These are phyloP conservation scores for Andrena bicolor DNA, from an alignment of 2,888 invertebrate genomes.

Conservation along the genomic window DNA sequence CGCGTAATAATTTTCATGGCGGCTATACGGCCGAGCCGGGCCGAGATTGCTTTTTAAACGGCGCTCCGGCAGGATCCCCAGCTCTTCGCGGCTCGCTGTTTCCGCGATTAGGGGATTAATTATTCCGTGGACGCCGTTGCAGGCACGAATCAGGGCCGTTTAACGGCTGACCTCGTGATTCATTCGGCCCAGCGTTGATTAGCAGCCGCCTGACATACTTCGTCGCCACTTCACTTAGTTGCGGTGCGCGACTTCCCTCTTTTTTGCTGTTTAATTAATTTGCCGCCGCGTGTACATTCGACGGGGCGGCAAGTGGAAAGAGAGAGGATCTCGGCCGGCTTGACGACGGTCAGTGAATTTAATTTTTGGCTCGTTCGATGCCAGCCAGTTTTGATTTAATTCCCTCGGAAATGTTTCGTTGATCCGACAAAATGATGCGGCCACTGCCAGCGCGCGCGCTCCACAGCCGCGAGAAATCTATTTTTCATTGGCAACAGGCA, in stretches of 20 bases:
- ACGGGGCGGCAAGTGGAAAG: not conserved
- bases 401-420: conserved; percentile 14
- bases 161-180: conserved; percentile 49
- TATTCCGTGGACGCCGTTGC: conserved; percentile 69
- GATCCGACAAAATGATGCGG: conserved; percentile 21
- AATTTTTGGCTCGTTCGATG: not conserved
- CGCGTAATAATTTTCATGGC: conserved; percentile 73
- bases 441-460: not conserved
- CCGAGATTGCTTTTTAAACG: conserved; percentile 77
- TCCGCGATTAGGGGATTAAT: conserved; percentile 76
- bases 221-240: not conserved
- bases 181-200: conserved; percentile 43
- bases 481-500: conserved; percentile 47
- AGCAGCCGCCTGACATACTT: conserved; percentile 39
- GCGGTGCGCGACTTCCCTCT: not conserved
- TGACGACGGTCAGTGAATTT: not conserved
- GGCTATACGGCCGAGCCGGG: conserved; percentile 47
- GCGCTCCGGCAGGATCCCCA: conserved; percentile 42
- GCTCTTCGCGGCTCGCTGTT: conserved; percentile 54
- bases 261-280: conserved; percentile 25
- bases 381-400: conserved; percentile 3
- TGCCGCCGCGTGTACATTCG: not conserved
- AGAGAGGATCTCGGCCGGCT: not conserved
- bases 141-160: conserved; percentile 67
- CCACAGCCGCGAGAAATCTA: conserved; percentile 36